A percentile compares a stretch with the other conserved stretches of the same genome.
Evolutionary conservation across 2,797 vertebrate genomes (phyloP).

Genomic region (Podargus strigoides): DNA sequence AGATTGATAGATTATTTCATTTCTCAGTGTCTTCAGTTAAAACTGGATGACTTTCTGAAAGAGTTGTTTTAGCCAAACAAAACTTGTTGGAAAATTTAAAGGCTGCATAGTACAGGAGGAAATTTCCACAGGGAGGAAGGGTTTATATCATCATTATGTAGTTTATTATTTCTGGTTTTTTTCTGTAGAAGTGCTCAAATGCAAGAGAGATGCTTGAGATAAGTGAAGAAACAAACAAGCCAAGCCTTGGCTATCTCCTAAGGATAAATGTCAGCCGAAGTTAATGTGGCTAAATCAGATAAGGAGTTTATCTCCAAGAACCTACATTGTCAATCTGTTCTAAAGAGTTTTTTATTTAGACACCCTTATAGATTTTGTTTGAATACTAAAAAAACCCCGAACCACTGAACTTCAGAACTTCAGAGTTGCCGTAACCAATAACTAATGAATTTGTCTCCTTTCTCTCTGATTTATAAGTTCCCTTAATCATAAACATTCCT

Average conservation of each 20-base stretch:
- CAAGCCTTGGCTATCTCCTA: neutral
- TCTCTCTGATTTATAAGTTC: slow-evolving; percentile 50
- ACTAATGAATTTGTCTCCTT: neutral
- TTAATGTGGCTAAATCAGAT: neutral
- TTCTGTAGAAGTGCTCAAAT: slow-evolving; percentile 2
- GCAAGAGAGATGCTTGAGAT: neutral
- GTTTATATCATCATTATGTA: neutral
- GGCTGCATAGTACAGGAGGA: neutral
- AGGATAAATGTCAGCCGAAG: neutral
- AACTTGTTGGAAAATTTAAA: slow-evolving; percentile 26
- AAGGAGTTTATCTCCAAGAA: neutral
- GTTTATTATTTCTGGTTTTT: slow-evolving; percentile 21
- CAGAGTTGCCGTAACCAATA: slow-evolving; percentile 3
- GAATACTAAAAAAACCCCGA: neutral
- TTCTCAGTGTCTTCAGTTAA: slow-evolving; percentile 36
- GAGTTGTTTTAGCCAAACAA: slow-evolving; percentile 22
- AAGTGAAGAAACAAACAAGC: slow-evolving; percentile 31
- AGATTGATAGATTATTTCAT: slow-evolving; percentile 30
- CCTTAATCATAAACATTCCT: slow-evolving; percentile 61
- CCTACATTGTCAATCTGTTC: neutral
- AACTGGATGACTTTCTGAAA: neutral
- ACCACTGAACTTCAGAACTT: neutral
- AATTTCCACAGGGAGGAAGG: neutral
- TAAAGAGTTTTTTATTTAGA: neutral
- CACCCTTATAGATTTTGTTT: neutral